Evolutionary conservation across 2,113 vertebrate genomes (phyloP).

Genomic region (Oryzias curvinotus): DNA sequence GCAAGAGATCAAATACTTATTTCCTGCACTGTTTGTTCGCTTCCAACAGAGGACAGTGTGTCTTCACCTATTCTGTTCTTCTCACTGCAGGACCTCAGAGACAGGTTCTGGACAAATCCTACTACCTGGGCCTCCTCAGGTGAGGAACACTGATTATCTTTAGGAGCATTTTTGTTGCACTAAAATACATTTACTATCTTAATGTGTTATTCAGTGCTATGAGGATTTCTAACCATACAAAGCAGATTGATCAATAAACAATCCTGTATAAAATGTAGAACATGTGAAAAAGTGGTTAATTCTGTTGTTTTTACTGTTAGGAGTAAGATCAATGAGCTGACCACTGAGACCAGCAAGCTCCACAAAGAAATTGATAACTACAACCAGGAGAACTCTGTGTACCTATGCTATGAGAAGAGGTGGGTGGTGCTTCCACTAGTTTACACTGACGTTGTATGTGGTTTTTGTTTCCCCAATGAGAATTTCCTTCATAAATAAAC

Average conservation of each 20-base stretch:
- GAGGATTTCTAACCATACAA: no score
- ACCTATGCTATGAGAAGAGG: constrained; percentile 95
- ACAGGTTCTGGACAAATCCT: constrained; percentile 97
- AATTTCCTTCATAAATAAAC: rapidly evolving
- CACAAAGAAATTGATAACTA: constrained; percentile 94
- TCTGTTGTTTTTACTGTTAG: constrained; percentile 63
- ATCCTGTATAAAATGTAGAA: no score
- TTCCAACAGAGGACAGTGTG: no score
- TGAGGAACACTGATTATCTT: constrained; percentile 50
- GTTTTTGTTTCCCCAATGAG: background rate
- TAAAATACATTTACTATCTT: background rate
- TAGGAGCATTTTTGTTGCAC: rapidly evolving
- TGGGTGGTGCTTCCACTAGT: constrained; percentile 25
- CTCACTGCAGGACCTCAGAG: constrained; percentile 90
- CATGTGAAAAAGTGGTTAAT: background rate
- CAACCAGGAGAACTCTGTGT: constrained; percentile 95
- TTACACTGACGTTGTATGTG: no score
- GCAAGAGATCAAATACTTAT: no score
- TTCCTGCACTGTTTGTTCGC: no score
- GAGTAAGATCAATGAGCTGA: constrained; percentile 92
- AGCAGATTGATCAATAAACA: no score
- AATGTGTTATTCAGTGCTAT: no score
- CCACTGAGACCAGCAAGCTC: constrained; percentile 88
- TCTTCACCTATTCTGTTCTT: rapidly evolving
- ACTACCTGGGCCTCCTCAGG: constrained; percentile 93